Evolutionary conservation across 2,888 invertebrate genomes (phyloP).

Genomic region (Pseudococcus longispinus): DNA sequence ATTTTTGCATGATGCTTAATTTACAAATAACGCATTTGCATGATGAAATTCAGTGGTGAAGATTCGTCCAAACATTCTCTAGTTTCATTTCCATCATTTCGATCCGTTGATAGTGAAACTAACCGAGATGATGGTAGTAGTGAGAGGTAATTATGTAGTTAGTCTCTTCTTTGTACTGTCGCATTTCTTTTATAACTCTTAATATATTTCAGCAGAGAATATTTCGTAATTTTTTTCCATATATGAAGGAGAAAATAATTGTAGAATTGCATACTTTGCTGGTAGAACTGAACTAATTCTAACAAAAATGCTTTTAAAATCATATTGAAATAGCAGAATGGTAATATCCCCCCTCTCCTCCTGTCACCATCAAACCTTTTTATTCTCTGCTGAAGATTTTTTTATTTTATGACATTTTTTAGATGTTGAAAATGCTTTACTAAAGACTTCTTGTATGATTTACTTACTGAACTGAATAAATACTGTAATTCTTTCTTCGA

Average conservation of each 20-base stretch:
- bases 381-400: not conserved
- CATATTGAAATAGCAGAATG: not conserved
- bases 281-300: no score
- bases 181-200: not conserved
- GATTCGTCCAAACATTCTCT: conserved; percentile 59
- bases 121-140: not conserved
- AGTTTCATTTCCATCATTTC: conserved; percentile 32
- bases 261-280: not conserved
- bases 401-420: not conserved
- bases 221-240: not conserved
- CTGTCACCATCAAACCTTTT: not conserved
- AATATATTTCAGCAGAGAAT: not conserved
- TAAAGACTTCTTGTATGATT: not conserved
- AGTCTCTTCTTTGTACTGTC: not conserved
- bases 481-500: not conserved
- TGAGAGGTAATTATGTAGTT: conserved; percentile 42
- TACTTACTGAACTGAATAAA: not conserved
- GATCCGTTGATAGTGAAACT: conserved; percentile 38
- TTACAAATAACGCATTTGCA: conserved; percentile 28
- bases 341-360: not conserved
- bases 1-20: conserved; percentile 15
- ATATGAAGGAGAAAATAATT: not conserved
- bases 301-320: not conserved
- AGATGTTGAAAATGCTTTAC: not conserved
- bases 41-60: conserved; percentile 19